Base-by-base conservation (phyloP, 1,140 invertebrate genomes). In the Adoxophyes honmai region DNA sequence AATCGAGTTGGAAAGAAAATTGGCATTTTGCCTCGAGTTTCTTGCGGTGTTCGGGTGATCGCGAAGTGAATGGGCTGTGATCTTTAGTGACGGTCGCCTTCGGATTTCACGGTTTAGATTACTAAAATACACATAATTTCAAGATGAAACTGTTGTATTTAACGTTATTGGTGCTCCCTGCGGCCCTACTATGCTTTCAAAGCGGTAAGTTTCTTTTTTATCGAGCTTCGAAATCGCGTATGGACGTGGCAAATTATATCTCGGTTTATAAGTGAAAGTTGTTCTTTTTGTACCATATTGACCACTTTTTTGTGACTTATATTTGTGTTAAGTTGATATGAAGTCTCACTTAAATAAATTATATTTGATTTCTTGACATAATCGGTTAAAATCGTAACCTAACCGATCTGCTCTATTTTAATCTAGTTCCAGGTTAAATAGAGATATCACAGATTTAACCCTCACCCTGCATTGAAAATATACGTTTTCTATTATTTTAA, bases 1-100 rank as follows among this genome's bases (percentile, higher is more conserved):
- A 86, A 88, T 84, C 83, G 81, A 88, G 86, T 86, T 88, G 86
- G 85, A 85, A 61, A 76, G 70, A 79, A 78, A 83, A 81, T 81
- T 88, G 85, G 81, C 85, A 82, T 88, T 83, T 72, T 74, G 71
- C 69, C 73, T 66, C 63, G 64, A 78, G 66, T 66, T 67, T 68
- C 70, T 64, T 66, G 62, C 63, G 58, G 70, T 69, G 72, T 73
- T 76, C 72, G 64, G 59, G 60, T 70, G 73, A 68, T 58, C 75
- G 64, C 72, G 16, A 85, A 72, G 84, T 82, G 85, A 88, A 87
- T 78, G 78, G 74, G 60, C 63, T 64, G 62, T 60, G 71, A 73
- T 68, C 72, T 72, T 61, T 62, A 69, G 48, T 58, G 64, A 64
- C 60, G 64, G 55, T 60, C 39, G 57, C 54, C 28, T 70, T 44